Conservation (phyloP, 2,113 vertebrate genomes). For the Embiotoca jacksoni region DNA sequence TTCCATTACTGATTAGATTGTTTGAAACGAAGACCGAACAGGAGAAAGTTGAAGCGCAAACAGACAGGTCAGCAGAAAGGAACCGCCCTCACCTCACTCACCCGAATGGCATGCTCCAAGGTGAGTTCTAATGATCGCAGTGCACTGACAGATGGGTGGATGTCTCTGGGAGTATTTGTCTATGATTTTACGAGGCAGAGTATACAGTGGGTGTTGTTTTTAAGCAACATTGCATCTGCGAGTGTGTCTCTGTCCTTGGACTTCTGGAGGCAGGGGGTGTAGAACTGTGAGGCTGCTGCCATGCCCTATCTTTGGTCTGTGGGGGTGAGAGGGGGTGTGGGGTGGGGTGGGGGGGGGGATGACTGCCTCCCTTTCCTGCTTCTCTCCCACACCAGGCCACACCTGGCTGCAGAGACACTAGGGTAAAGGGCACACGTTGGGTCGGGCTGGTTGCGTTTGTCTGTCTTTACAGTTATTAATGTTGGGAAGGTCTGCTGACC, state of each 20-base stretch:
- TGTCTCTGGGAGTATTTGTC: conserved; percentile 41
- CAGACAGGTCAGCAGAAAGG: conserved; percentile 72
- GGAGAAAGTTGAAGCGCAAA: conserved; percentile 57
- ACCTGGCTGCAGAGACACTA: conserved; percentile 51
- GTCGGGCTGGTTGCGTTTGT: conserved; percentile 8
- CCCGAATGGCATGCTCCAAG: conserved; percentile 65
- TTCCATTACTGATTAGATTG: conserved; percentile 60
- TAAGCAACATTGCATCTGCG: conserved; percentile 39
- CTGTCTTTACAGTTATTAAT: conserved; percentile 24
- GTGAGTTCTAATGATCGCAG: conserved; percentile 71
- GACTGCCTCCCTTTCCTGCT: conserved; percentile 67
- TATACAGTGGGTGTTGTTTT: conserved; percentile 20
- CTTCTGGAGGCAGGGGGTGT: conserved; percentile 42
- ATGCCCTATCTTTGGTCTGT: conserved; percentile 57
- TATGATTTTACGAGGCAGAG: conserved; percentile 18
- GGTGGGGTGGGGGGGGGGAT: not conserved
- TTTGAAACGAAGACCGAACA: conserved; percentile 61
- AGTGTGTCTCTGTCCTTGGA: conserved; percentile 65
- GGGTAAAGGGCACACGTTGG: conserved; percentile 28
- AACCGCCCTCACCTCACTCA: conserved; percentile 63
- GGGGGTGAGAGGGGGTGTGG: not conserved
- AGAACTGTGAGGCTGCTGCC: conserved; percentile 36
- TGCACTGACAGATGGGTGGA: conserved; percentile 64
- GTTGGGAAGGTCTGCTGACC: conserved; percentile 5
- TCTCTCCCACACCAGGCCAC: conserved; percentile 63